Percentiles rank a stretch among this genome's conserved stretches.
Conservation (phyloP, 2,113 vertebrate genomes). For the Formicarius rufipectus region DNA sequence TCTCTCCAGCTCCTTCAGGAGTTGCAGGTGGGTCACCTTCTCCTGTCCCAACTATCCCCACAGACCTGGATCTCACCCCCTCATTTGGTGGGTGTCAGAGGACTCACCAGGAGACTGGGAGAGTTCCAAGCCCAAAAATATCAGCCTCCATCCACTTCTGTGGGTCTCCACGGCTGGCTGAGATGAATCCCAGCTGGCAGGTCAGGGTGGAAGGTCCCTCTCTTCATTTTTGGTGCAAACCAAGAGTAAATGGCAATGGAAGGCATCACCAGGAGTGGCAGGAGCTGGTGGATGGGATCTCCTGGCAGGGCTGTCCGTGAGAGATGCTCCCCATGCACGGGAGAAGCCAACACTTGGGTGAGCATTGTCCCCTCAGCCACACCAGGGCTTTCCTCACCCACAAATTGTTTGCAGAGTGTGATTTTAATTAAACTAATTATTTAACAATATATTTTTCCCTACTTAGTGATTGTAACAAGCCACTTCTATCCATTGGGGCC, state of each 20-base stretch:
- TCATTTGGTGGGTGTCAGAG: rapidly evolving
- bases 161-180: not conserved
- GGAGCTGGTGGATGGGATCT: not conserved
- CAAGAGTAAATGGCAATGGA: rapidly evolving
- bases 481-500: not conserved
- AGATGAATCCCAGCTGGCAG: not conserved
- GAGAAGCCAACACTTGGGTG: not conserved
- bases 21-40: rapidly evolving
- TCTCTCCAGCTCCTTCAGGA: not conserved
- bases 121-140: not conserved
- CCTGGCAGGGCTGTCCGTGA: not conserved
- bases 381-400: not conserved
- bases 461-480: not conserved
- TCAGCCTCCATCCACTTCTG: rapidly evolving
- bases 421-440: not conserved
- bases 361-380: not conserved
- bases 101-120: not conserved
- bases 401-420: not conserved
- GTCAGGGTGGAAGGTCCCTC: not conserved
- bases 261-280: too few relatives aligned
- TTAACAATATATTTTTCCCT: not conserved
- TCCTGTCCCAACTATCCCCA: not conserved
- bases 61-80: not conserved
- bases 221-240: not conserved
- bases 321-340: not conserved